Evolutionary conservation across 2,888 invertebrate genomes (phyloP), one percentile per base, ranked within the genome.

Genomic region (Dorcus parallelipipedus): DNA sequence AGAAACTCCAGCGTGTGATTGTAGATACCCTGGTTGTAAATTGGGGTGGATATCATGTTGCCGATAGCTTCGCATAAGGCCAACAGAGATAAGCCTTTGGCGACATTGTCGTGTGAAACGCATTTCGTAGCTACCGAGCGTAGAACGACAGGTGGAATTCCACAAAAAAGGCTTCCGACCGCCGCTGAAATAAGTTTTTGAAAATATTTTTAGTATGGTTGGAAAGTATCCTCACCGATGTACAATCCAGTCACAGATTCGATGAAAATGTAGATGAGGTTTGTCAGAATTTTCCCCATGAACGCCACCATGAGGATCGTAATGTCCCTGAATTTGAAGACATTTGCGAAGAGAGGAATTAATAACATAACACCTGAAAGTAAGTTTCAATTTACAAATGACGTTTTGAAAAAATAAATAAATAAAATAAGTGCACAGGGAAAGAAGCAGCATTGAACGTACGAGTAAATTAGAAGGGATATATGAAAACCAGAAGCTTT

Each of bases 291-390:
- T 71, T 80, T 80, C 66, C 79, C 76, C 7, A 76, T 45, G 52
- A 79, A 78, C 2, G 79, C 74, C 33, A 78, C 54, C n/a, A 76
- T 61, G 10, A 80, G 69, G 38, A 81, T 75, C 6, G 70, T 67
- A 51, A 74, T 67, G 61, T 81, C 80, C 38, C 72, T 69, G 8
- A 80, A 58, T 51, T 78, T 70, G 9, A 80, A 63, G 9, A 74
- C 33, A 59, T 73, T 75, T 20, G 76, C 72, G 55, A 77, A 75
- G 9, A 78, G 48, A 6, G 73, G 73, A 33, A 76, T 67, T 39
- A 69, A 75, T 4, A 75, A 47, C 14, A 71, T 63, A 2, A 71
- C 69, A 48, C 77, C 77, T 72, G 55, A 2, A 43, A 67, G 38
- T 9, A 45, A 14, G 4, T 40, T 49, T 5, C 14, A 9, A 49